A percentile compares a stretch with the other conserved stretches of the same genome.
Conservation (phyloP, 2,113 vertebrate species). For the Natator depressus region DNA sequence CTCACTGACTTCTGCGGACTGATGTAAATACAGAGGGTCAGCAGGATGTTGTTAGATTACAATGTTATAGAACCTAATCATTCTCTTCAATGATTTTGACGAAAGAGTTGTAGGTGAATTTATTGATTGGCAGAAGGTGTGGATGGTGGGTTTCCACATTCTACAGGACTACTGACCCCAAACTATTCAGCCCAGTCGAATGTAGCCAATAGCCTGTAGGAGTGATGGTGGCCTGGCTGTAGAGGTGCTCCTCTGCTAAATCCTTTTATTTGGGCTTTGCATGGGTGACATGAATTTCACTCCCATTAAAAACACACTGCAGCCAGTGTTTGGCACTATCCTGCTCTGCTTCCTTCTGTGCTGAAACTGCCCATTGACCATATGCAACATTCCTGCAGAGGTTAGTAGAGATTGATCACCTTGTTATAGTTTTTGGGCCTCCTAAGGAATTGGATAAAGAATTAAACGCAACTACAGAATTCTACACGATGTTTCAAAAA, state of each 20-base stretch:
- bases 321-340: not conserved
- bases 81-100: not conserved
- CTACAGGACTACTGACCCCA: too few species aligned
- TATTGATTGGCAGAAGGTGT: not conserved
- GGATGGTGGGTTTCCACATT: not conserved
- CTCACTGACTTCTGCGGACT: accelerated
- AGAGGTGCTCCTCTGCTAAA: not conserved
- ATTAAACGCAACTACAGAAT: not conserved
- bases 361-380: not conserved
- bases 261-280: accelerated
- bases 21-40: accelerated
- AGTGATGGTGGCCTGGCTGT: not conserved
- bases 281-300: accelerated
- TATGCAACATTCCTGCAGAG: not conserved
- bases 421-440: not conserved
- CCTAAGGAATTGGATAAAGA: not conserved
- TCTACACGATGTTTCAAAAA: not conserved
- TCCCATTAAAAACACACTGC: not conserved
- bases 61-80: accelerated
- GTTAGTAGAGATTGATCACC: not conserved
- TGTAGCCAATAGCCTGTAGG: not conserved
- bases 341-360: not conserved
- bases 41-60: not conserved
- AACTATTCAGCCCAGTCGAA: not conserved
- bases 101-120: not conserved